Percentiles rank a stretch among this genome's conserved stretches.
These are phyloP conservation scores for Tetraneura akinire DNA, from an alignment of 1,140 invertebrate genomes.

Conservation along the genomic window DNA sequence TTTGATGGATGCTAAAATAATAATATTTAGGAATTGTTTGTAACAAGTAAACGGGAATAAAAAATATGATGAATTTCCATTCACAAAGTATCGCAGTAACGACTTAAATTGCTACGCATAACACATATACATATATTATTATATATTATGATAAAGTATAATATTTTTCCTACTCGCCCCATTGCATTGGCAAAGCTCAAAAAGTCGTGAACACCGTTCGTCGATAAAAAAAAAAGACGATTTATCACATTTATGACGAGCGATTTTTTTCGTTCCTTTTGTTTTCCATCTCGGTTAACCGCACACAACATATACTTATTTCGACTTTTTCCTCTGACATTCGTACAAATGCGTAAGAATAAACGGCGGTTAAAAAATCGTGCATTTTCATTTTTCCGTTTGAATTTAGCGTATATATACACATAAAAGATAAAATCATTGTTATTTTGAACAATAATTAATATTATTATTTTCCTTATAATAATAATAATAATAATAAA, in stretches of 20 bases:
- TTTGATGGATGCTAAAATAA: constrained; percentile 16
- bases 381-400: too few relatives aligned
- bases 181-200: constrained; percentile 30
- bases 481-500: too few relatives aligned
- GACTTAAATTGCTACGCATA: background rate
- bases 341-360: too few relatives aligned
- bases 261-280: background rate
- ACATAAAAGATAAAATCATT: too few relatives aligned
- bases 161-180: constrained; percentile 33
- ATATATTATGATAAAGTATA: constrained; percentile 32
- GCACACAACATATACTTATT: too few relatives aligned
- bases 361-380: too few relatives aligned
- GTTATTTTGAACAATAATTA: too few relatives aligned
- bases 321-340: too few relatives aligned
- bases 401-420: too few relatives aligned
- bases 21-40: background rate
- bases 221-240: constrained; percentile 35
- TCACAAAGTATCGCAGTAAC: constrained; percentile 23
- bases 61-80: constrained; percentile 16
- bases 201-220: constrained; percentile 27
- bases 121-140: too few relatives aligned
- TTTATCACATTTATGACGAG: constrained; percentile 43
- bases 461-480: too few relatives aligned
- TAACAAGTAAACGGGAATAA: background rate
- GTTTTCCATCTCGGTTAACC: background rate